phyloP scores from a whole-genome alignment of 2,113 vertebrate species.

The Callionymus lyra region DNA sequence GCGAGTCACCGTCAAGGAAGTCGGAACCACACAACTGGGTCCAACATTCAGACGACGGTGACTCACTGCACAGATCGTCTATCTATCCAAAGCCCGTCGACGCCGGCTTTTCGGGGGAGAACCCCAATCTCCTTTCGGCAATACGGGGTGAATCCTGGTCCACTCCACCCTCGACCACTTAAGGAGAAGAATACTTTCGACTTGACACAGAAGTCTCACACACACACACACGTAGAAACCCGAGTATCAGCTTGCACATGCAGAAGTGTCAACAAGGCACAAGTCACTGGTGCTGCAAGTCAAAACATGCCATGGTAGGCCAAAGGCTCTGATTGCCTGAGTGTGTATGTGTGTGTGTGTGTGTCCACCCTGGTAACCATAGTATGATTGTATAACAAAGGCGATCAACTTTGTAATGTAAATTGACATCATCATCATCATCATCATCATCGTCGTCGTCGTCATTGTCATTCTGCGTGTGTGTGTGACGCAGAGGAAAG shows the following conservation, averaged over 20 bases:
- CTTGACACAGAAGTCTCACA: constrained; percentile 4
- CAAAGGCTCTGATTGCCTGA: constrained; percentile 48
- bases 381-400: constrained; percentile 60
- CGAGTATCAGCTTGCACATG: constrained; percentile 40
- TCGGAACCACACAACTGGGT: constrained; percentile 14
- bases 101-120: constrained; percentile 37
- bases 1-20: constrained; percentile 46
- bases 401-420: constrained; percentile 60
- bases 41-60: constrained; percentile 45
- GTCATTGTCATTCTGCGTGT: constrained; percentile 2
- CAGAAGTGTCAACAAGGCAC: constrained; percentile 55
- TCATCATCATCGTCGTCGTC: constrained; percentile 49
- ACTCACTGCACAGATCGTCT: constrained; percentile 56
- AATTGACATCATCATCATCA: constrained; percentile 55
- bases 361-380: constrained; percentile 56
- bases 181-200: too few relatives aligned
- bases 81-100: too few relatives aligned
- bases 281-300: constrained; percentile 44
- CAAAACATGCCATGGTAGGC: constrained; percentile 61
- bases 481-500: constrained; percentile 30
- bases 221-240: constrained; percentile 17
- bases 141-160: constrained; percentile 8
- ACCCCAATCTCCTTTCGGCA: constrained; percentile 37
- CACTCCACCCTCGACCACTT: neutral
- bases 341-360: constrained; percentile 32